These are phyloP conservation scores for Drosophila sulfurigaster DNA, from an alignment of 1,140 invertebrate species.

Conservation along the genomic window DNA sequence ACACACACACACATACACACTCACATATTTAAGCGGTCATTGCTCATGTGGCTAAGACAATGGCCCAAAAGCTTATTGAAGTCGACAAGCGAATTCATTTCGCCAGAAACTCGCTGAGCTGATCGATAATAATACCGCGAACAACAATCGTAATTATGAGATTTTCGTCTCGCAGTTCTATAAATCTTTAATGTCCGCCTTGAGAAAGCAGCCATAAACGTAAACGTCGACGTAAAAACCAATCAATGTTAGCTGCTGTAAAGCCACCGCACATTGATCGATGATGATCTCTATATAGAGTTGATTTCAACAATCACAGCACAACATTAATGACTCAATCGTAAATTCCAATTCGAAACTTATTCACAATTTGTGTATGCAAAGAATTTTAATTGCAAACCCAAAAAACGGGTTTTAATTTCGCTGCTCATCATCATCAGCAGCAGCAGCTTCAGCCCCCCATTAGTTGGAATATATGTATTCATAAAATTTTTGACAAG, in stretches of 20 bases:
- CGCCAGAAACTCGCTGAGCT: neutral
- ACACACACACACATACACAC: conserved; percentile 13
- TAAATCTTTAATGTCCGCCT: conserved; percentile 19
- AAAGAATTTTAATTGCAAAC: conserved; percentile 18
- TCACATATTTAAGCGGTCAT: conserved; percentile 27
- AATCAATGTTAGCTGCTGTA: conserved; percentile 35
- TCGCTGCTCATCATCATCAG: neutral
- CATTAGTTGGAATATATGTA: neutral
- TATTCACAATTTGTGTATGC: conserved; percentile 1
- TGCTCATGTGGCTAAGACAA: conserved; percentile 28
- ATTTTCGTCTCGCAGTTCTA: conserved; percentile 5
- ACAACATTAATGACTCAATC: conserved; percentile 20
- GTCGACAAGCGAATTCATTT: neutral
- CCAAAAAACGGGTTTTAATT: conserved; percentile 1
- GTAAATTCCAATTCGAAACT: neutral
- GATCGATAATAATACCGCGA: neutral
- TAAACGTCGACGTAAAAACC: conserved; percentile 17
- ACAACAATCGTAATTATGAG: conserved; percentile 24
- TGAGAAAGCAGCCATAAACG: conserved; percentile 23
- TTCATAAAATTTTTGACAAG: conserved; percentile 6
- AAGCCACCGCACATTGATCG: neutral
- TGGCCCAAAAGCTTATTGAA: conserved; percentile 11
- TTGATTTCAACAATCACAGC: conserved; percentile 1
- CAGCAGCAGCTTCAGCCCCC: neutral
- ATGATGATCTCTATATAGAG: conserved; percentile 22